Conservation (phyloP, 2,888 invertebrate genomes). For the Chelonus formosanus region DNA sequence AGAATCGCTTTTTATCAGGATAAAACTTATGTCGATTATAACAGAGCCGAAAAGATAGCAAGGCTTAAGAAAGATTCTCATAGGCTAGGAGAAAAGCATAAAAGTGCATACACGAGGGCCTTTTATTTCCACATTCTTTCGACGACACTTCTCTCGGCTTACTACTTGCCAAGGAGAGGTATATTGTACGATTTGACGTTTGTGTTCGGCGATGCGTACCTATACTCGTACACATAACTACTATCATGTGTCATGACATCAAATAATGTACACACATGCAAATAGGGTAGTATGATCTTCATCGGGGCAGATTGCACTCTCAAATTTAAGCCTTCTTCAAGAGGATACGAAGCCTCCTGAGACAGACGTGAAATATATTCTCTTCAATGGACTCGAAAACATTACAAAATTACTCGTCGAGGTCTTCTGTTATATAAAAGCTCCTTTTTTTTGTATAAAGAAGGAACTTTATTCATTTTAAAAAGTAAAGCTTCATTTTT, state of each 20-base stretch:
- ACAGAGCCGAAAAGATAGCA: conserved; percentile 20
- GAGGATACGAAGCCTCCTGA: conserved; percentile 33
- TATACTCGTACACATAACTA: background rate
- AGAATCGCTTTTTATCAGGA: conserved; percentile 10
- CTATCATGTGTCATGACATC: background rate
- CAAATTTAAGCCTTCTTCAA: conserved; percentile 42
- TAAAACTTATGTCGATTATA: conserved; percentile 12
- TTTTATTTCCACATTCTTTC: conserved; percentile 27
- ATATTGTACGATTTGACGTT: conserved; percentile 8
- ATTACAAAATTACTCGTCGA: conserved; percentile 10
- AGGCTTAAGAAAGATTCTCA: conserved; percentile 4
- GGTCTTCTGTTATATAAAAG: conserved; percentile 22
- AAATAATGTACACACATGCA: conserved; percentile 18
- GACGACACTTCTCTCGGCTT: conserved; percentile 23
- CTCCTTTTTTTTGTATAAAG: conserved; percentile 4
- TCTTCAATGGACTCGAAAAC: conserved; percentile 30
- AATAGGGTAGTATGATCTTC: conserved; percentile 36
- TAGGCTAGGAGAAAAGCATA: background rate
- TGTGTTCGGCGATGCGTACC: background rate
- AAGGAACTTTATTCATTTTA: conserved; percentile 3
- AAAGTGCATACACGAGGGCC: conserved; percentile 17
- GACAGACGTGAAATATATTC: conserved; percentile 14
- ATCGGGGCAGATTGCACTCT: conserved; percentile 42
- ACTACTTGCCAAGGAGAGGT: conserved; percentile 12
- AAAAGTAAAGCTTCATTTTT: background rate